A percentile compares a stretch with the other conserved stretches of the same genome.
These are phyloP conservation scores for Champsocephalus esox DNA, from an alignment of 2,797 vertebrate genomes.

Conservation along the genomic window DNA sequence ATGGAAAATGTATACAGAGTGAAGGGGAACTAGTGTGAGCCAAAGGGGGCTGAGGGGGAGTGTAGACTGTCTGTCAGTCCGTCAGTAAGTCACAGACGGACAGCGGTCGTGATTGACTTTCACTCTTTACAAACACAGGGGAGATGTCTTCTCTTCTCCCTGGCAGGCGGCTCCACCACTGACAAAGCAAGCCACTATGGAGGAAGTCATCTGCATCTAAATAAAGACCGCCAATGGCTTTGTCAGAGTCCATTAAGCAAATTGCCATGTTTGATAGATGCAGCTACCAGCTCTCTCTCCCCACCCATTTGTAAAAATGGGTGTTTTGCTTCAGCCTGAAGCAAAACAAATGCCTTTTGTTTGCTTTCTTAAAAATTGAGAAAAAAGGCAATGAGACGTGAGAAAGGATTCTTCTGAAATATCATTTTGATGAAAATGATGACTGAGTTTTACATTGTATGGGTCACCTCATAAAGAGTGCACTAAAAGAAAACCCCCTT, in stretches of 20 bases:
- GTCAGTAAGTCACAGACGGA: conserved; percentile 46
- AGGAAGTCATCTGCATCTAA: conserved; percentile 85
- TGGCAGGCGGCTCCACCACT: conserved; percentile 61
- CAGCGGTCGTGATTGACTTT: conserved; percentile 66
- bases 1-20: conserved; percentile 56
- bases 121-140: conserved; percentile 61
- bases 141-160: conserved; percentile 42
- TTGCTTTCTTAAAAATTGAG: conserved; percentile 55
- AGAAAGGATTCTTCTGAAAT: conserved; percentile 36
- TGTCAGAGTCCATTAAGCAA: conserved; percentile 85
- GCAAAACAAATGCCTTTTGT: conserved; percentile 61
- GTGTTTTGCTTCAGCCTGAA: conserved; percentile 58
- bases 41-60: conserved; percentile 46
- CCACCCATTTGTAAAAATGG: conserved; percentile 56
- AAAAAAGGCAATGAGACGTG: conserved; percentile 33
- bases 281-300: conserved; percentile 59
- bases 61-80: conserved; percentile 45
- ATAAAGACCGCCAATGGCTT: conserved; percentile 82
- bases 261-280: conserved; percentile 84
- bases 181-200: conserved; percentile 71
- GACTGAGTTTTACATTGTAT: conserved; percentile 40
- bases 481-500: conserved; percentile 32
- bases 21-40: conserved; percentile 49
- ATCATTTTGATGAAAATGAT: conserved; percentile 60
- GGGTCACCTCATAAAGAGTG: conserved; percentile 38